These are phyloP conservation scores for Ectropis crepuscularia DNA, from an alignment of 2,888 invertebrate genomes.

Conservation along the genomic window DNA sequence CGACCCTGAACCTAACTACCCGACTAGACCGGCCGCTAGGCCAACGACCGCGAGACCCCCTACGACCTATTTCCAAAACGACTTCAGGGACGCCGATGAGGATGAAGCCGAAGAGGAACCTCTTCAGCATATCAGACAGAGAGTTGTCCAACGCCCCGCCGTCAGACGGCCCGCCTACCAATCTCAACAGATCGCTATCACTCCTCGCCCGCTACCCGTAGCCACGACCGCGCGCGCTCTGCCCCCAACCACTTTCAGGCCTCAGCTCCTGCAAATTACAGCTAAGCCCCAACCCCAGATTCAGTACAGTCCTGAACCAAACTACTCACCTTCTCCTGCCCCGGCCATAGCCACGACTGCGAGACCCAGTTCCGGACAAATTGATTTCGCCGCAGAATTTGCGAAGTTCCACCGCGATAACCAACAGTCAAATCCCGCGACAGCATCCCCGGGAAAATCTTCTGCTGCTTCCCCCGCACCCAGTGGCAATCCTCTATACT, in stretches of 20 bases:
- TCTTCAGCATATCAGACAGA: conserved; percentile 75
- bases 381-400: conserved; percentile 90
- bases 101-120: conserved; percentile 85
- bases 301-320: conserved; percentile 75
- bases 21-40: conserved; percentile 74
- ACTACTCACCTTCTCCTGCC: conserved; percentile 70
- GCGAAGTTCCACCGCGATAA: conserved; percentile 89
- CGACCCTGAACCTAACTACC: conserved; percentile 87
- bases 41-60: conserved; percentile 83
- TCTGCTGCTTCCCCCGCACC: conserved; percentile 67
- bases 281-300: conserved; percentile 77
- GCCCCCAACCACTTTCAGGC: conserved; percentile 88
- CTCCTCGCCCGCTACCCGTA: conserved; percentile 84
- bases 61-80: conserved; percentile 89
- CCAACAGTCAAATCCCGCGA: conserved; percentile 79
- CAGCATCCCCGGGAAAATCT: conserved; percentile 66
- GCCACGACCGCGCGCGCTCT: conserved; percentile 76
- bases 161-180: conserved; percentile 75
- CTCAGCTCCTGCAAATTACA: conserved; percentile 86
- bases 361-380: conserved; percentile 68
- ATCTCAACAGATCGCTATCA: conserved; percentile 83
- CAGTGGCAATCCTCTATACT: conserved; percentile 88
- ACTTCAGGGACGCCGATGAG: conserved; percentile 87
- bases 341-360: conserved; percentile 61
- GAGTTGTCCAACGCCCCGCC: conserved; percentile 78